These are phyloP conservation scores for Melanargia galathea DNA, from an alignment of 2,888 invertebrate species.

Conservation along the genomic window DNA sequence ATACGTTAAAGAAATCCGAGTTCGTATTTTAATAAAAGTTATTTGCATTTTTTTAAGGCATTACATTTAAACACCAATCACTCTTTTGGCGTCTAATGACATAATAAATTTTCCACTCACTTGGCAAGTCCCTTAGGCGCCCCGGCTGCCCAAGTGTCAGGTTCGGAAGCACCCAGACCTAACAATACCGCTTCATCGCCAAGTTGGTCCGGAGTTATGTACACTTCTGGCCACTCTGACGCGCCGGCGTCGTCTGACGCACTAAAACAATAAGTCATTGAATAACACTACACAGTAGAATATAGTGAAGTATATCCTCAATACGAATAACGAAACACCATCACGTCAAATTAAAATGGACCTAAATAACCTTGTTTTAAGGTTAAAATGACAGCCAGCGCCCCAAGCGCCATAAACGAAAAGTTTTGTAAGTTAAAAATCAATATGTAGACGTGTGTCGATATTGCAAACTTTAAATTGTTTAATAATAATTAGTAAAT, in stretches of 20 bases:
- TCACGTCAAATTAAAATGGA: too few relatives aligned
- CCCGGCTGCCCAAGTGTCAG: conserved; percentile 96
- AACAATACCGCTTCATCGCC: conserved; percentile 90
- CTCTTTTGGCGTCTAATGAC: neutral
- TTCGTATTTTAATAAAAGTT: neutral
- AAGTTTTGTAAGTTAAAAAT: too few relatives aligned
- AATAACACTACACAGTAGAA: too few relatives aligned
- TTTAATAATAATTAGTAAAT: neutral
- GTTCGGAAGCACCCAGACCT: conserved; percentile 91
- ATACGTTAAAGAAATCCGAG: neutral
- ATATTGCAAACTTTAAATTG: too few relatives aligned
- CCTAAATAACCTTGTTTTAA: too few relatives aligned
- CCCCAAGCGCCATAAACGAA: too few relatives aligned
- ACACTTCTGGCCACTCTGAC: conserved; percentile 88
- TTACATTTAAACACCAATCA: neutral
- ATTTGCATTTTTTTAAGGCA: neutral
- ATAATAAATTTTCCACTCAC: conserved; percentile 58
- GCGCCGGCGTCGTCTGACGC: conserved; percentile 87
- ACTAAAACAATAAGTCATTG: conserved; percentile 58
- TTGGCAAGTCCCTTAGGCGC: conserved; percentile 91
- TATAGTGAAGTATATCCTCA: too few relatives aligned
- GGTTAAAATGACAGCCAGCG: too few relatives aligned
- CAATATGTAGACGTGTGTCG: too few relatives aligned
- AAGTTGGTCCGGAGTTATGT: conserved; percentile 88
- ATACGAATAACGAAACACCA: too few relatives aligned